phyloP scores from a whole-genome alignment of 2,888 invertebrate species.

The Eristalis intricaria region DNA sequence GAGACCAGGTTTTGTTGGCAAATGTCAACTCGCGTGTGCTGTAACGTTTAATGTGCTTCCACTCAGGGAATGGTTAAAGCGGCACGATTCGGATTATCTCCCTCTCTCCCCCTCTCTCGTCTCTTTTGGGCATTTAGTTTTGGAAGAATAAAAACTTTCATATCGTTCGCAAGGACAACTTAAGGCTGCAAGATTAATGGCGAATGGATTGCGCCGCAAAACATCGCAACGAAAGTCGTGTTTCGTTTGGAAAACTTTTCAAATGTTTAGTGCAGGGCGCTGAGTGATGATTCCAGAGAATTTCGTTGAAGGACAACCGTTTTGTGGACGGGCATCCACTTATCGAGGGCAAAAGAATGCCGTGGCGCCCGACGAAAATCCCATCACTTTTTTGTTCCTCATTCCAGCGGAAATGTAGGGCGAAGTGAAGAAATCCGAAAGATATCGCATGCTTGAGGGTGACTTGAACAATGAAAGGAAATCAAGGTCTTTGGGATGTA shows the following conservation, averaged over 20 bases:
- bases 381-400: background rate
- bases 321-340: background rate
- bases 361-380: background rate
- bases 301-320: background rate
- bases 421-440: background rate
- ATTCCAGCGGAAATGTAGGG: background rate
- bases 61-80: background rate
- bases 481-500: too few species aligned
- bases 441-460: too few species aligned
- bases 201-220: background rate
- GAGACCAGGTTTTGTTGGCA: background rate
- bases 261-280: background rate
- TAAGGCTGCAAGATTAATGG: background rate
- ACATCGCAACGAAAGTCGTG: background rate
- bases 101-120: too few species aligned
- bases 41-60: background rate
- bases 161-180: conserved; percentile 2
- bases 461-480: too few species aligned
- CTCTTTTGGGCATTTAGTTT: too few species aligned
- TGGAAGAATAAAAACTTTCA: background rate
- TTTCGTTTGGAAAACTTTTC: background rate
- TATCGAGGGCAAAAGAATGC: background rate
- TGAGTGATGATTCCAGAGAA: background rate
- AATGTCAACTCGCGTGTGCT: background rate
- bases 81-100: background rate